phyloP scores from a whole-genome alignment of 2,888 invertebrate genomes.

The Hypselothyrea guttata region DNA sequence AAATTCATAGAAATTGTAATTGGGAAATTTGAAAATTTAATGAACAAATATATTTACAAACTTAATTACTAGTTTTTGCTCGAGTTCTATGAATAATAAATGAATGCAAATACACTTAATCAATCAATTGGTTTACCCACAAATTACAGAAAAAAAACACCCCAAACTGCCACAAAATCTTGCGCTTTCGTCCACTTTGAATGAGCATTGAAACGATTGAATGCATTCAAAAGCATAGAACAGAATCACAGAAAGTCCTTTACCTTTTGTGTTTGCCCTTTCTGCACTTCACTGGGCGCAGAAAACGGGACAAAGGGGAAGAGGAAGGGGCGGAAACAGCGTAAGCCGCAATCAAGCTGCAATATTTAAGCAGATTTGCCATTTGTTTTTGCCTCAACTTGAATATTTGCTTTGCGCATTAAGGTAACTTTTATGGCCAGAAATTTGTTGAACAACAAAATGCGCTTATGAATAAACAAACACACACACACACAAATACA shows the following conservation, averaged over 20 bases:
- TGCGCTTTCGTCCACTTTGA: not conserved
- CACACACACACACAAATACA: slow-evolving; percentile 10
- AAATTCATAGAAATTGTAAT: too few relatives aligned
- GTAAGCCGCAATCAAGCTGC: slow-evolving; percentile 36
- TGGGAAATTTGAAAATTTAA: too few relatives aligned
- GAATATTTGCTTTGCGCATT: slow-evolving; percentile 38
- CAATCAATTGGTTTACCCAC: slow-evolving; percentile 2
- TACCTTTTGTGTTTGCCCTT: slow-evolving; percentile 14
- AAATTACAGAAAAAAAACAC: too few relatives aligned
- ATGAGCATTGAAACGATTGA: slow-evolving; percentile 32
- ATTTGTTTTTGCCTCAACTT: slow-evolving; percentile 16
- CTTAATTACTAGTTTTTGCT: not conserved
- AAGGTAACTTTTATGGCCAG: slow-evolving; percentile 30
- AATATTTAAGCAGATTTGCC: slow-evolving; percentile 35
- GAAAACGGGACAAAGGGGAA: too few relatives aligned
- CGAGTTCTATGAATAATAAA: slow-evolving; percentile 3
- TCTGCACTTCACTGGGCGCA: slow-evolving; percentile 20
- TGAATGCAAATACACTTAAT: slow-evolving; percentile 1
- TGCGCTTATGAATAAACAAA: slow-evolving; percentile 67
- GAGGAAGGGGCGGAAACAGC: not conserved
- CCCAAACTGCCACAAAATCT: too few relatives aligned
- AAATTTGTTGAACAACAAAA: slow-evolving; percentile 45
- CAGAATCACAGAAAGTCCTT: slow-evolving; percentile 24
- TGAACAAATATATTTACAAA: not conserved
- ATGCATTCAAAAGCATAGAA: slow-evolving; percentile 26